A percentile compares a stretch with the other conserved stretches of the same genome.
phyloP scores from a whole-genome alignment of 2,113 vertebrate species.

The Antechinus flavipes region DNA sequence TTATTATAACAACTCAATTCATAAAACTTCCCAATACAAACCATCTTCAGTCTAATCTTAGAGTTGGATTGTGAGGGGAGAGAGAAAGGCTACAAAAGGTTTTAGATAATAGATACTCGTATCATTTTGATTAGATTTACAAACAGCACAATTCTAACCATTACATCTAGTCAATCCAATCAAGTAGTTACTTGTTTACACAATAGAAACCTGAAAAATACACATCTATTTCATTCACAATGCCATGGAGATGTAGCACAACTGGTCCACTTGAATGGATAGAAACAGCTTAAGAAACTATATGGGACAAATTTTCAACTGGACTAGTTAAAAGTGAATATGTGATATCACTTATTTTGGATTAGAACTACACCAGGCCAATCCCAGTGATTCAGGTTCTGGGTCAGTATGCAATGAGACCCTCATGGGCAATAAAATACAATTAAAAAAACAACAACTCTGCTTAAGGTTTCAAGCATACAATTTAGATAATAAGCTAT shows the following conservation, averaged over 20 bases:
- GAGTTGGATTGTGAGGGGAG: not conserved
- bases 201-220: not conserved
- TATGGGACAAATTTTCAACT: not conserved
- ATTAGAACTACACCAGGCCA: not conserved
- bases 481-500: not conserved
- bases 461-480: not conserved
- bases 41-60: not conserved
- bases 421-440: not conserved
- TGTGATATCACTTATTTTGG: not conserved
- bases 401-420: not conserved
- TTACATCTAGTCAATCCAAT: not conserved
- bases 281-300: not conserved
- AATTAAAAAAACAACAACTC: not conserved
- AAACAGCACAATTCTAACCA: not conserved
- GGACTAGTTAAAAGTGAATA: not conserved
- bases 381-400: not conserved
- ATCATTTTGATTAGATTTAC: not conserved
- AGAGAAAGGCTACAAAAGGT: not conserved
- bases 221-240: not conserved
- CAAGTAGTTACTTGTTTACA: not conserved
- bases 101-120: not conserved
- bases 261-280: not conserved
- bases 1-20: not conserved
- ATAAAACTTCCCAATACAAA: not conserved
- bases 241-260: not conserved